Evolutionary conservation across 2,888 invertebrate genomes (phyloP), one percentile per base, ranked within the genome.

Genomic region (Agrochola lychnidis): DNA sequence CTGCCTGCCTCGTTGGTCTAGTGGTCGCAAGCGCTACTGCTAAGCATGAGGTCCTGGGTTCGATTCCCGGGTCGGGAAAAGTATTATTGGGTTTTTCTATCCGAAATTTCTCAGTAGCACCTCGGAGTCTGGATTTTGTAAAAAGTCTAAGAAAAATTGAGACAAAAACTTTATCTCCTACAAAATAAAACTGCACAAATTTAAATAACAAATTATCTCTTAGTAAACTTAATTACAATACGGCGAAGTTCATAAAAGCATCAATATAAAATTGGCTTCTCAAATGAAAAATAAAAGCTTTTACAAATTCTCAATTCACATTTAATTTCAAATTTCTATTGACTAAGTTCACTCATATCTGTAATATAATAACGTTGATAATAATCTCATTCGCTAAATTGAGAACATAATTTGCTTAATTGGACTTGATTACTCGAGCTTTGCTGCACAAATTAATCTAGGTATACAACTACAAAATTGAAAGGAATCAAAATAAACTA

Each of bases 241-340:
- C 0, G 2, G 30, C 56, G 0, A 40, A 56, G 16, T 40, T 36
- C 5, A 68, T 67, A 19, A 57, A 67, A 61, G 36, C 30, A 51
- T n/a, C 4, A 45, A 14, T 74, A 36, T 36, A 3, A 36, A 57
- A 67, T 77, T 82, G 7, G 14, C 25, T 45, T 40, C 6, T 59
- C 16, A 6, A 56, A 76, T 14, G 9, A 45, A 51, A 57, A 19
- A 51, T 70, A 25, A 36, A 78, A 53, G 22, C 48, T 19, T 61
- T 75, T 30, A 66, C 40, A 71, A 75, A 64, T 14, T 59, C 10
- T 61, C 25, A 70, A 51, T 69, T 80, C 42, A 70, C 36, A 16
- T 19, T 70, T 40, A 3, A 36, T 40, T 83, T 36, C 25, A 59
- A 48, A 48, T 36, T 3, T 59, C 10, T 67, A 64, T 42, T 53